phyloP scores from a whole-genome alignment of 1,140 invertebrate species.

The Drosophila pallidifrons region DNA sequence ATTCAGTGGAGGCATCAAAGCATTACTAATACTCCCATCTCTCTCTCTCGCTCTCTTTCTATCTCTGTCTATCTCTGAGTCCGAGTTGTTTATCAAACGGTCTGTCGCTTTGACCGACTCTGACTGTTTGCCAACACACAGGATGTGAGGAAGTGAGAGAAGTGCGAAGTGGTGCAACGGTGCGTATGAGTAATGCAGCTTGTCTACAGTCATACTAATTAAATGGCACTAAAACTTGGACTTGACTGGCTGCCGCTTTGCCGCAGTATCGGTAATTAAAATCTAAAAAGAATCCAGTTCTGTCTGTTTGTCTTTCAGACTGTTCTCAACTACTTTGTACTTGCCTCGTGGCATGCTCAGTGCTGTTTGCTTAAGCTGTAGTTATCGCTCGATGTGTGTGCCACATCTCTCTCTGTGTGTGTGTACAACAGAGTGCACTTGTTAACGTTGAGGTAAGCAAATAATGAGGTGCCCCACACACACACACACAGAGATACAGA shows the following conservation, averaged over 20 bases:
- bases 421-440: conserved; percentile 50
- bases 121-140: conserved; percentile 52
- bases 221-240: conserved; percentile 56
- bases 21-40: conserved; percentile 21
- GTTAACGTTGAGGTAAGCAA: conserved; percentile 70
- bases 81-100: conserved; percentile 42
- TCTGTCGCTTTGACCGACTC: conserved; percentile 30
- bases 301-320: conserved; percentile 31
- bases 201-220: conserved; percentile 76
- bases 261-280: conserved; percentile 79
- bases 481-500: too few relatives aligned
- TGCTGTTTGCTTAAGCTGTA: conserved; percentile 75
- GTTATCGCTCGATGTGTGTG: conserved; percentile 43
- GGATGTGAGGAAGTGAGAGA: background rate
- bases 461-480: conserved; percentile 68
- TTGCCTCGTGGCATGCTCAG: conserved; percentile 8
- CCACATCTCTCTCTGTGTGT: background rate
- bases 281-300: conserved; percentile 73
- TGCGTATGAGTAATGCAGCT: conserved; percentile 72
- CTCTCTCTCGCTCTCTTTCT: conserved; percentile 1
- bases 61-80: background rate
- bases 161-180: conserved; percentile 45
- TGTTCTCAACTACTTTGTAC: conserved; percentile 7
- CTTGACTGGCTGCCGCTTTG: conserved; percentile 49
- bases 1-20: conserved; percentile 46